phyloP scores from a whole-genome alignment of 2,888 invertebrate genomes.

The Acanthopleura granulata region DNA sequence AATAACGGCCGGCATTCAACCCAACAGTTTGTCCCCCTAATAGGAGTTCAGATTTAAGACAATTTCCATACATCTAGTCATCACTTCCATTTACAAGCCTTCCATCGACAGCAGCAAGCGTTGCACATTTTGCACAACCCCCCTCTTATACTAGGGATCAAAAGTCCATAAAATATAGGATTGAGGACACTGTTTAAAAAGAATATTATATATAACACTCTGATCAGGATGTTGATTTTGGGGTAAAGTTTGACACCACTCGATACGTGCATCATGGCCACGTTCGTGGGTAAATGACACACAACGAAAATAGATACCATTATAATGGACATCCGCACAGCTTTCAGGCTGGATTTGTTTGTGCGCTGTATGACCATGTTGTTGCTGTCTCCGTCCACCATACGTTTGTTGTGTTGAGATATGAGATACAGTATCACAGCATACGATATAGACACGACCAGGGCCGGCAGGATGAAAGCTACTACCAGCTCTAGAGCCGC shows the following conservation, averaged over 20 bases:
- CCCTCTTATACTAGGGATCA: not conserved
- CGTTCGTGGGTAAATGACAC: not conserved
- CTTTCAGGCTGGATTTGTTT: not conserved
- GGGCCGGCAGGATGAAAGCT: not conserved
- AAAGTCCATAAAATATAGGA: constrained; percentile 12
- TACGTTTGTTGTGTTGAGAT: not conserved
- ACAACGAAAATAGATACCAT: not conserved
- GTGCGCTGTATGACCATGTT: not conserved
- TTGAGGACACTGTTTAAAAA: constrained; percentile 17
- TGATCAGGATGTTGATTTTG: not conserved
- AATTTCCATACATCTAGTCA: too few relatives aligned
- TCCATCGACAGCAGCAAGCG: not conserved
- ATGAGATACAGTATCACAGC: not conserved
- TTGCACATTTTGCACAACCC: not conserved
- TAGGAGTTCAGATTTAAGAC: too few relatives aligned
- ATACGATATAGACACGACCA: not conserved
- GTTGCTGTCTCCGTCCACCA: not conserved
- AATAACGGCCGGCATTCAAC: too few relatives aligned
- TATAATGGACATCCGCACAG: constrained; percentile 2
- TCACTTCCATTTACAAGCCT: not conserved
- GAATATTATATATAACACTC: not conserved
- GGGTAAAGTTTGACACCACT: not conserved
- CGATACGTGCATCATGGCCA: not conserved
- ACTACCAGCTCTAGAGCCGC: not conserved
- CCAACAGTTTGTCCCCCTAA: too few relatives aligned